Conservation (phyloP, 2,113 vertebrate genomes). For the Butorides virescens region DNA sequence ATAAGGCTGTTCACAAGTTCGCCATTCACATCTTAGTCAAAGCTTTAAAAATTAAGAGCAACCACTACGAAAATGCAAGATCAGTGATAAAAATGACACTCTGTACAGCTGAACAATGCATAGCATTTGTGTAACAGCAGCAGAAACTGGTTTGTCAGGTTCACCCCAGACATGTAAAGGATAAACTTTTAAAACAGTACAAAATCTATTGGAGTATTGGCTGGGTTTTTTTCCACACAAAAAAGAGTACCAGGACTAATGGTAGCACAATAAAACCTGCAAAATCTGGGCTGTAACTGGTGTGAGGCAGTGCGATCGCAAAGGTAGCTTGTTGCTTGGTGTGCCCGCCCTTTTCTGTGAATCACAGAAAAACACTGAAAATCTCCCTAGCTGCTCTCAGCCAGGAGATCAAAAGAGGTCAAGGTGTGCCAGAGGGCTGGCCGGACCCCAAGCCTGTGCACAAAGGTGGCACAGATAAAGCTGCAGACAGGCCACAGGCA, state of each 20-base stretch:
- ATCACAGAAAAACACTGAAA: neutral
- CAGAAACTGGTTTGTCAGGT: constrained; percentile 17
- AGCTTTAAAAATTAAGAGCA: neutral
- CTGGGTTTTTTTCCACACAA: neutral
- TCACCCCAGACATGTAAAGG: neutral
- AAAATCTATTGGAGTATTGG: neutral
- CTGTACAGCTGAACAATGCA: neutral
- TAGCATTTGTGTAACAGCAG: neutral
- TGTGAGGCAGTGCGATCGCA: neutral
- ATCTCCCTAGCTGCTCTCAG: neutral
- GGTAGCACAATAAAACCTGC: neutral
- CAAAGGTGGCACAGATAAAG: neutral
- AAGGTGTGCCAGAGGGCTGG: neutral
- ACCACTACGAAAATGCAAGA: neutral
- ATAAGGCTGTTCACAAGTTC: neutral
- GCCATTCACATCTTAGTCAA: neutral
- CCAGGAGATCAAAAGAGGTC: neutral
- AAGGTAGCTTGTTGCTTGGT: neutral
- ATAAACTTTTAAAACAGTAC: neutral
- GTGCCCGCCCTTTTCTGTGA: neutral
- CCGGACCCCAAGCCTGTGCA: neutral
- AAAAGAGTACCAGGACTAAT: neutral
- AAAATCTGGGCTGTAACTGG: neutral
- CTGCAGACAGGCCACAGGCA: neutral
- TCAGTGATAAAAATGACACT: neutral